Base-by-base conservation (phyloP, 2,888 invertebrate species). In the Clepsis dumicolana region DNA sequence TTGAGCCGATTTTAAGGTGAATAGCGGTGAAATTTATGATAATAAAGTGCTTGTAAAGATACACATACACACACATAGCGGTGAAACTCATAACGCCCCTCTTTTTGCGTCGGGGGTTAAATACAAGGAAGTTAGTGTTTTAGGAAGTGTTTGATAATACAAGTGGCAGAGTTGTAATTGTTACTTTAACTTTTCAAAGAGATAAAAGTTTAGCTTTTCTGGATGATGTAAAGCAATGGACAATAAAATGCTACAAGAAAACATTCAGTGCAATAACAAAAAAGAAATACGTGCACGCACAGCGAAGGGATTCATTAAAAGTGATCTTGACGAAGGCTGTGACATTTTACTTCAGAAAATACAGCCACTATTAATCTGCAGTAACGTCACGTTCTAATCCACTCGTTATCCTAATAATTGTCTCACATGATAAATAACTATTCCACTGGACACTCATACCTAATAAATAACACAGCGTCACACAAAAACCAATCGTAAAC, bases 1-100 rank as follows among this genome's bases (percentile, higher is more conserved):
- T 44, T 38, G 41, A 62, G 78, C 71, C 75, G 75, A 79, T 77
- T 82, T 76, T 73, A 73, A 70, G 60, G 10, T 14, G 54, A 54
- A 18, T 21, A 12, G 56, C 21, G 14, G 21, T 21, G n/a, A n/a
- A n/a, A n/a, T 21, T 10, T 48, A 48, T 12, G 3, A n/a, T 18
- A 48, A 18, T n/a, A 21, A 48, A 21, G 10, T 8, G 48, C 44
- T 44, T 44, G 44, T 38, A 38, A 18, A 48, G n/a, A n/a, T n/a
- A n/a, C n/a, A n/a, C n/a, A n/a, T n/a, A n/a, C n/a, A n/a, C n/a
- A n/a, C n/a, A n/a, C n/a, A n/a, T n/a, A n/a, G n/a, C n/a, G n/a
- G n/a, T n/a, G n/a, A n/a, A n/a, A n/a, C n/a, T n/a, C n/a, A n/a
- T n/a, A n/a, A n/a, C n/a, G n/a, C n/a, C n/a, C n/a, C n/a, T n/a